phyloP scores from a whole-genome alignment of 2,113 vertebrate species.

The Bagarius yarrelli region DNA sequence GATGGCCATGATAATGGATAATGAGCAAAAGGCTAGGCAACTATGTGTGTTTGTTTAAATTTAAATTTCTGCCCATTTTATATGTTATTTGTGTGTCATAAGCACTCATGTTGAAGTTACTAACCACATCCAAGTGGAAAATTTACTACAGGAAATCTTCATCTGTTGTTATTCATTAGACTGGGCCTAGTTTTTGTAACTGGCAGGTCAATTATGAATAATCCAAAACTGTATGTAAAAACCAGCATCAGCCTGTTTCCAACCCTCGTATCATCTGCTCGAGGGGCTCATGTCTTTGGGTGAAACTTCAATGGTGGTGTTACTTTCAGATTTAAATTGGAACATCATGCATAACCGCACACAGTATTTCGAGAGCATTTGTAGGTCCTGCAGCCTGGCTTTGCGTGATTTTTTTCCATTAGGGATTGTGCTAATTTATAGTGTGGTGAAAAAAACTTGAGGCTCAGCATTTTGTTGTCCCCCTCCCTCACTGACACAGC shows the following conservation, averaged over 20 bases:
- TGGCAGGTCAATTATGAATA: constrained; percentile 36
- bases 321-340: constrained; percentile 42
- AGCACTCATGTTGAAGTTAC: constrained; percentile 7
- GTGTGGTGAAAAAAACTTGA: constrained; percentile 51
- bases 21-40: constrained; percentile 7
- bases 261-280: constrained; percentile 38
- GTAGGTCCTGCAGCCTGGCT: constrained; percentile 34
- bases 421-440: constrained; percentile 45
- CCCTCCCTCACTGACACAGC: constrained; percentile 46
- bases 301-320: constrained; percentile 48
- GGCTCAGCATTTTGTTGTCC: constrained; percentile 40
- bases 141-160: constrained; percentile 29
- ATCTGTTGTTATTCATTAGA: constrained; percentile 29
- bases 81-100: constrained; percentile 4
- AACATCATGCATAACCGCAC: constrained; percentile 38
- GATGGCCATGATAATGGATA: background rate
- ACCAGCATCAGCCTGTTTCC: constrained; percentile 31
- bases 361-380: constrained; percentile 37
- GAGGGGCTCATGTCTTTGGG: constrained; percentile 37
- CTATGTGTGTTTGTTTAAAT: background rate
- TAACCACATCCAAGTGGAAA: constrained; percentile 25
- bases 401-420: constrained; percentile 50
- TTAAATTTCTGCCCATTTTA: background rate
- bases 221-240: constrained; percentile 46
- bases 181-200: constrained; percentile 20